Evolutionary conservation across 2,888 invertebrate species (phyloP).

Genomic region (Urechis unicinctus): DNA sequence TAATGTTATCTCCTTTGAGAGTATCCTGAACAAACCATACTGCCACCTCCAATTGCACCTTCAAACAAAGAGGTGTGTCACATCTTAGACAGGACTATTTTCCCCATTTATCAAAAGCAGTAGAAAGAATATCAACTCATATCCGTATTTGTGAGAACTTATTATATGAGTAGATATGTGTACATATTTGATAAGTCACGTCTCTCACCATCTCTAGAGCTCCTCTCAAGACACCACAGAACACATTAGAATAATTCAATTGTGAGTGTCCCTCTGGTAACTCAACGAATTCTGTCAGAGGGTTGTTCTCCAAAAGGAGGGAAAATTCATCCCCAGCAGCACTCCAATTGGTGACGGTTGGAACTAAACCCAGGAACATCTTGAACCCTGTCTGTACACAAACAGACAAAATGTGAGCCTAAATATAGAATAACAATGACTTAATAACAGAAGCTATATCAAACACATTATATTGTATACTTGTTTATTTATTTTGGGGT

Average conservation of each 20-base stretch:
- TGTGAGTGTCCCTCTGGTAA: constrained; percentile 73
- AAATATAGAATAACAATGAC: background rate
- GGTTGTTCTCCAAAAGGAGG: constrained; percentile 87
- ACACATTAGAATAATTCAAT: constrained; percentile 83
- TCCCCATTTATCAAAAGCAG: no score
- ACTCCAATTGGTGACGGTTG: constrained; percentile 91
- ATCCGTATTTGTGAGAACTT: no score
- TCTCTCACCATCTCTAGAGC: constrained; percentile 90
- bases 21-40: constrained; percentile 93
- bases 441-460: background rate
- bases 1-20: constrained; percentile 85
- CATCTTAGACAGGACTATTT: no score
- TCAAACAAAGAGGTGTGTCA: constrained; percentile 18
- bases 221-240: constrained; percentile 80
- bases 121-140: no score
- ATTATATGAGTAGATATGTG: no score
- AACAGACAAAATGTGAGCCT: background rate
- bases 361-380: constrained; percentile 84
- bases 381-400: constrained; percentile 60
- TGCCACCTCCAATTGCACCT: constrained; percentile 84
- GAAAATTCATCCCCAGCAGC: constrained; percentile 94
- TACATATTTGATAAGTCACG: background rate
- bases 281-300: constrained; percentile 94
- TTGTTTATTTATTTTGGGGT: no score
- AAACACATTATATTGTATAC: background rate